Evolutionary conservation across 1,140 invertebrate species (phyloP).

Genomic region (Dendrolimus punctatus): DNA sequence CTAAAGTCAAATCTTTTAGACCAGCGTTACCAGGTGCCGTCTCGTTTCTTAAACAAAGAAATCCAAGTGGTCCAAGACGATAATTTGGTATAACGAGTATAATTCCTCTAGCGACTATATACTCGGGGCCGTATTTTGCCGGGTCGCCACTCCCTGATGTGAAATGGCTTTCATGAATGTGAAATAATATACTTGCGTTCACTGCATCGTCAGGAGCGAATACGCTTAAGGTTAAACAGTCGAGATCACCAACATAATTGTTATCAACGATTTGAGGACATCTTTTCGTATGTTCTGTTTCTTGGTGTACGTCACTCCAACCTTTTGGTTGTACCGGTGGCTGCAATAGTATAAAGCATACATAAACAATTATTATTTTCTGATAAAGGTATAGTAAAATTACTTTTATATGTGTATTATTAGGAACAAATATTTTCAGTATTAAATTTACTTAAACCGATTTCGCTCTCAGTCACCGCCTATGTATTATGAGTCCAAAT

Average conservation of each 20-base stretch:
- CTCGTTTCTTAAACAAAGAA: conserved; percentile 39
- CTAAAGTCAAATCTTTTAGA: conserved; percentile 78
- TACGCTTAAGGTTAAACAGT: conserved; percentile 51
- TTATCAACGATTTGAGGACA: conserved; percentile 43
- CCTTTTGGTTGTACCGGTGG: conserved; percentile 51
- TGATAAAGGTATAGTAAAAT: too few relatives aligned
- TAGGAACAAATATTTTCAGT: too few relatives aligned
- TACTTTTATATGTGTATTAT: too few relatives aligned
- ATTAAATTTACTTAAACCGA: too few relatives aligned
- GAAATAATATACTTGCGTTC: conserved; percentile 37
- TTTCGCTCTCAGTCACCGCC: too few relatives aligned
- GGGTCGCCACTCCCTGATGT: conserved; percentile 38
- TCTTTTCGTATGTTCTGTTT: conserved; percentile 44
- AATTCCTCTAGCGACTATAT: conserved; percentile 28
- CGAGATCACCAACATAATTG: conserved; percentile 16
- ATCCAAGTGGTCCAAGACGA: conserved; percentile 47
- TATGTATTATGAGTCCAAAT: too few relatives aligned
- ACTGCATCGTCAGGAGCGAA: conserved; percentile 21
- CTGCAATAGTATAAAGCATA: conserved; percentile 41
- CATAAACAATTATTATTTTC: neutral
- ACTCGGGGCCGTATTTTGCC: conserved; percentile 31
- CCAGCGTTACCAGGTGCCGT: conserved; percentile 76
- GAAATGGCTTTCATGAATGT: conserved; percentile 44
- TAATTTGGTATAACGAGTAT: conserved; percentile 54
- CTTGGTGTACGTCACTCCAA: conserved; percentile 63